Evolutionary conservation across 2,888 invertebrate species (phyloP), one percentile per base, ranked within the genome.

Genomic region (Bursaphelenchus okinawaensis): DNA sequence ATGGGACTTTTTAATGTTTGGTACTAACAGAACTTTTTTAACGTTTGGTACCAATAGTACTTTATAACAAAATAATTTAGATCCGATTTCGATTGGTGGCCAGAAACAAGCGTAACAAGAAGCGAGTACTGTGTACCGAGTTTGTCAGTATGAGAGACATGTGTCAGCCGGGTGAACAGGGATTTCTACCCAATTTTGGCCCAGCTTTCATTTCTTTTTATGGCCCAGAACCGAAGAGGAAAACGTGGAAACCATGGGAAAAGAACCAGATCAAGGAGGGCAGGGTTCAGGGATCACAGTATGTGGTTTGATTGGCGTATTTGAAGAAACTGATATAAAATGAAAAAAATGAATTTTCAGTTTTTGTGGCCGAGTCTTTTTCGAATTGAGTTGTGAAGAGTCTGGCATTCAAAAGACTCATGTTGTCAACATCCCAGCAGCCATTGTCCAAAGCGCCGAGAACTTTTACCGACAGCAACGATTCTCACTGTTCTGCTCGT

Each of bases 141-240:
- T 71, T 54, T 40, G 28, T 69, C 26, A 67, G 68, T 4, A 64
- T 79, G 66, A 61, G 67, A 52, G 60, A 62, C 24, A 68, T 78
- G 27, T 76, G 76, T 55, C 72, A 73, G 26, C 68, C 74, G 1
- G 78, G 79, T 23, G 75, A 75, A 7, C 23, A 20, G 16, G 78
- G 78, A 31, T 77, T 67, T 60, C 65, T 78, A 55, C 78, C 78
- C 22, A 69, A 66, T 1, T 78, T 74, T 52, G 79, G 79, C 29
- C 79, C 78, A 4, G 67, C 74, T 0, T 77, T 68, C 65, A 27
- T 79, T 40, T 74, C 73, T 52, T 71, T 79, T 50, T 79, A 74
- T 63, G 79, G 78, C 20, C 70, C 68, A 51, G 76, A 63, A 31
- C 29, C 31, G 50, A 52, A 3, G 19, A 16, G 28, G 31, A 66